phyloP scores from a whole-genome alignment of 2,888 invertebrate species.

The Cepaea hortensis region DNA sequence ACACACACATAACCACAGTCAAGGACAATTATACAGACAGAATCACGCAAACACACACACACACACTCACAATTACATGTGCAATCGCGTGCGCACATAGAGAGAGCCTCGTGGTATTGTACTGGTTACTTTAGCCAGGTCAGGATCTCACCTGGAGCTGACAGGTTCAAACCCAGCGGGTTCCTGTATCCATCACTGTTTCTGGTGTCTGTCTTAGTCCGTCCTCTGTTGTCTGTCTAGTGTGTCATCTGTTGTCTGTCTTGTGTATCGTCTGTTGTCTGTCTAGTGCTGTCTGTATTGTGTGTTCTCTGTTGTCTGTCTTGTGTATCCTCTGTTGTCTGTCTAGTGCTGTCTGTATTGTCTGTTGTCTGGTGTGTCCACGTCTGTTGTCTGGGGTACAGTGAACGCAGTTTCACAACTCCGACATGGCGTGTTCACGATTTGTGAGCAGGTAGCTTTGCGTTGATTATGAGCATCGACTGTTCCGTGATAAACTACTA shows the following conservation, averaged over 20 bases:
- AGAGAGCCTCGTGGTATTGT: not conserved
- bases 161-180: not conserved
- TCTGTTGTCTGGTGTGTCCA: not conserved
- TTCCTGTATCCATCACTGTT: not conserved
- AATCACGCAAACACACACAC: not conserved
- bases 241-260: not conserved
- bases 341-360: not conserved
- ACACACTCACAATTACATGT: too few relatives aligned
- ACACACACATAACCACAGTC: too few relatives aligned
- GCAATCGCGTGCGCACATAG: too few relatives aligned
- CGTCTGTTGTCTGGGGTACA: too few relatives aligned
- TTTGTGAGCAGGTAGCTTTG: too few relatives aligned
- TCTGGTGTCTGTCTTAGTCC: not conserved
- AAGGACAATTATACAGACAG: too few relatives aligned
- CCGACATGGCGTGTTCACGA: too few relatives aligned
- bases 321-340: not conserved
- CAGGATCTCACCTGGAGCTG: too few relatives aligned
- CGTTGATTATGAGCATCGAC: too few relatives aligned
- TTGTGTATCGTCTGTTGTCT: not conserved
- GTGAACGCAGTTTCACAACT: too few relatives aligned
- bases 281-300: not conserved
- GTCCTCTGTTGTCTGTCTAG: not conserved
- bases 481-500: not conserved
- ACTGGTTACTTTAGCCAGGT: too few relatives aligned
- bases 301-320: not conserved